These are phyloP conservation scores for Cryptocephalus moraei DNA, from an alignment of 2,888 invertebrate genomes.

Conservation along the genomic window DNA sequence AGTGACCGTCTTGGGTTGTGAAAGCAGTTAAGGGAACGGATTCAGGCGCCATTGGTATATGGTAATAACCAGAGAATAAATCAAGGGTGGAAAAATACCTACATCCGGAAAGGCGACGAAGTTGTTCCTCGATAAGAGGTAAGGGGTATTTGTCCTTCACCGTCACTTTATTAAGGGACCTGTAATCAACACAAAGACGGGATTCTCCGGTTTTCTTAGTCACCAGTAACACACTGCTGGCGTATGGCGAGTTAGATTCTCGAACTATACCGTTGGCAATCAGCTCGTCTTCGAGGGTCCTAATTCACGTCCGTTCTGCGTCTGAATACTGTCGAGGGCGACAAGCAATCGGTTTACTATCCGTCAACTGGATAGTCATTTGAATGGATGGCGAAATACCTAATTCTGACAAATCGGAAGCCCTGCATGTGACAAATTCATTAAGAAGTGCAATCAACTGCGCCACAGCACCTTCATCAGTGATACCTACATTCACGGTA, in stretches of 20 bases:
- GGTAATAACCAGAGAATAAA: background rate
- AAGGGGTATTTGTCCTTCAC: background rate
- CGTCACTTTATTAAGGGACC: background rate
- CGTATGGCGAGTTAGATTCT: background rate
- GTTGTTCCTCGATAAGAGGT: background rate
- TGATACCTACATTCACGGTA: too few species aligned
- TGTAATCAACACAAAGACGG: background rate
- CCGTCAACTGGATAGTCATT: background rate
- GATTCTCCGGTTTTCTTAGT: background rate
- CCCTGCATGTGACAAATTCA: background rate
- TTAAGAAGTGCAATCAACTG: too few species aligned
- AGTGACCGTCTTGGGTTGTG: conserved; percentile 13
- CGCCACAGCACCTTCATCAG: too few species aligned
- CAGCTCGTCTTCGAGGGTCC: background rate
- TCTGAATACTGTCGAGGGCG: background rate
- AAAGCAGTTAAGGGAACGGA: background rate
- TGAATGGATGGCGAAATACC: background rate
- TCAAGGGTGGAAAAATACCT: background rate
- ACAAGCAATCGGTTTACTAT: background rate
- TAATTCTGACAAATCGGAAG: background rate
- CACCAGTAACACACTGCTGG: background rate
- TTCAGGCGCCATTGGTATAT: background rate
- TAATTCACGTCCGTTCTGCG: background rate
- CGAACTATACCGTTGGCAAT: background rate
- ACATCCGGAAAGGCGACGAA: background rate